Conservation (phyloP, 2,113 vertebrate species). For the Osmerus eperlanus region DNA sequence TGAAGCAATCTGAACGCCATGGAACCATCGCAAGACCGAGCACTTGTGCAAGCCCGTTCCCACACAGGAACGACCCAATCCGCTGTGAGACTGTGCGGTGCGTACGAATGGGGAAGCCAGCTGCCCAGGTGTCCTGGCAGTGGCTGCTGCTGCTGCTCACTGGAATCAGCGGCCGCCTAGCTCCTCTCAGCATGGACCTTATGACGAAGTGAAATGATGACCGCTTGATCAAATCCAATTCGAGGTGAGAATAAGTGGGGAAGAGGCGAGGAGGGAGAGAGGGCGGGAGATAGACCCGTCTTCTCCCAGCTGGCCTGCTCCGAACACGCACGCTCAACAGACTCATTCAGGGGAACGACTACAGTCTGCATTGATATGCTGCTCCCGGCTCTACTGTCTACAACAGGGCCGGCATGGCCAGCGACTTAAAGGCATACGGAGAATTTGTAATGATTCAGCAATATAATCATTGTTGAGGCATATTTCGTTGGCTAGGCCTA, state of each 20-base stretch:
- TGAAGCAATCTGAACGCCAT: constrained; percentile 19
- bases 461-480: constrained; percentile 19
- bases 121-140: constrained; percentile 61
- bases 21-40: constrained; percentile 25
- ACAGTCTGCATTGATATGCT: constrained; percentile 60
- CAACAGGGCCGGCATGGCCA: background rate
- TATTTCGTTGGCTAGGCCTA: constrained; percentile 15
- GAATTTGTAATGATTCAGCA: constrained; percentile 21
- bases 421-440: background rate
- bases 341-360: background rate
- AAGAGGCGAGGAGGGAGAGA: background rate
- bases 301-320: background rate
- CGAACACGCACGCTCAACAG: too few relatives aligned
- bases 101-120: constrained; percentile 60
- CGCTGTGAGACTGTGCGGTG: constrained; percentile 67
- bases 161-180: constrained; percentile 53
- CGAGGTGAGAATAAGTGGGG: constrained; percentile 16
- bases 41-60: constrained; percentile 42
- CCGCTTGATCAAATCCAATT: constrained; percentile 21
- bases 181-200: constrained; percentile 18
- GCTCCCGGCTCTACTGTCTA: constrained; percentile 23
- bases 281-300: background rate
- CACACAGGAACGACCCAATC: constrained; percentile 61
- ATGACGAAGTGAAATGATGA: constrained; percentile 16
- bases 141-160: constrained; percentile 23